Conservation (phyloP, 1,140 invertebrate species). For the Homalodisca vitripennis region DNA sequence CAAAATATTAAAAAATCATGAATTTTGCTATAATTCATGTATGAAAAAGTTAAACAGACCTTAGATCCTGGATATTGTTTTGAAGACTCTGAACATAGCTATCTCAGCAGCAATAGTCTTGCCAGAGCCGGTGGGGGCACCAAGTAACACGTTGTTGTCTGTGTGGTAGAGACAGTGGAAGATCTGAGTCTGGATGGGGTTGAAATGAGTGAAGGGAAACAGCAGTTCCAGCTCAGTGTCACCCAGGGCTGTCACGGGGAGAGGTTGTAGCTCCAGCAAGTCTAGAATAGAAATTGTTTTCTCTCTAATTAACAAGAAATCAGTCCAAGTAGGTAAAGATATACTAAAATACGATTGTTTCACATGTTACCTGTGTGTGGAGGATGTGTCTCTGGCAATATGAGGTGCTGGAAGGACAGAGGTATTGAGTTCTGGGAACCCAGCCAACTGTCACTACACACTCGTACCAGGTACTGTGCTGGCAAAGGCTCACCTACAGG, state of each 20-base stretch:
- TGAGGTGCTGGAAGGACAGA: conserved; percentile 86
- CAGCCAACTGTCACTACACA: conserved; percentile 89
- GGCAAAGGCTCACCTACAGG: conserved; percentile 90
- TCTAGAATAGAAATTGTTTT: conserved; percentile 65
- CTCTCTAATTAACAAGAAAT: too few species aligned
- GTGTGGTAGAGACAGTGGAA: conserved; percentile 97
- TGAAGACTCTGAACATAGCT: conserved; percentile 94
- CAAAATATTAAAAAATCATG: too few species aligned
- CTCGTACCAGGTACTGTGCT: conserved; percentile 87
- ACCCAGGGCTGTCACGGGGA: conserved; percentile 82
- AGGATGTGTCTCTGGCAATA: conserved; percentile 89
- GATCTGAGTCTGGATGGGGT: conserved; percentile 98
- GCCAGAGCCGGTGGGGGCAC: conserved; percentile 97
- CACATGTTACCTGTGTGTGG: conserved; percentile 76
- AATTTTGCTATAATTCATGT: too few species aligned
- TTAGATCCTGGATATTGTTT: conserved; percentile 79
- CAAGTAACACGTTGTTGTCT: conserved; percentile 91
- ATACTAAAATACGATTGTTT: not conserved
- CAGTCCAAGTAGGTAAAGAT: not conserved
- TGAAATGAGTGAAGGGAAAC: conserved; percentile 95
- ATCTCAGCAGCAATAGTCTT: conserved; percentile 99
- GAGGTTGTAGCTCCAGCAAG: conserved; percentile 85
- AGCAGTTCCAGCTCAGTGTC: conserved; percentile 75
- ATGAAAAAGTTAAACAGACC: conserved; percentile 50
- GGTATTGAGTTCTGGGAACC: conserved; percentile 72